Conservation (phyloP, 2,113 vertebrate species). For the Silurus asotus region DNA sequence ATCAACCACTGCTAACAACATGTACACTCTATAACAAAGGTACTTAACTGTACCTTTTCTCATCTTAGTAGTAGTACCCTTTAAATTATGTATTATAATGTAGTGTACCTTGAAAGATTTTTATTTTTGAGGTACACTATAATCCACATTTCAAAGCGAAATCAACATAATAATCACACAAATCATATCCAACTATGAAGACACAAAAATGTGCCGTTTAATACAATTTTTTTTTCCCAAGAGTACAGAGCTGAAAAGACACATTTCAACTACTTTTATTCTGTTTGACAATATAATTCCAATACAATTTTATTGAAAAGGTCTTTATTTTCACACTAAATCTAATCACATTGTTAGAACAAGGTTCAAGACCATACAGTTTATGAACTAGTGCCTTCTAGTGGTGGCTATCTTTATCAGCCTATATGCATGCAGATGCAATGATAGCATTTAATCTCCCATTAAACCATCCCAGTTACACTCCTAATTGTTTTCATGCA, state of each 20-base stretch:
- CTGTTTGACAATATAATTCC: not conserved
- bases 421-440: constrained; percentile 1
- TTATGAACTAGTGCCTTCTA: constrained; percentile 28
- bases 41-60: not conserved
- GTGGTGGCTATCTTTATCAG: constrained; percentile 1
- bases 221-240: not conserved
- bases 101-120: not conserved
- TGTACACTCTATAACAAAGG: not conserved
- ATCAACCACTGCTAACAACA: not conserved
- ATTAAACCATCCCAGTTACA: not conserved
- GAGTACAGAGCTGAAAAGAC: not conserved
- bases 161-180: not conserved
- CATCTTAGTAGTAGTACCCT: not conserved
- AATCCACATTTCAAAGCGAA: not conserved
- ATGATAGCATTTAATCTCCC: not conserved
- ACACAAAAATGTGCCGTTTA: not conserved
- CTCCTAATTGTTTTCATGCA: not conserved
- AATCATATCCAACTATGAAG: not conserved
- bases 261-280: not conserved
- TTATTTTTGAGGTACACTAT: not conserved
- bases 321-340: not conserved
- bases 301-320: not conserved
- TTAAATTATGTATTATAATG: not conserved
- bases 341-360: not conserved
- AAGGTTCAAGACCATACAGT: not conserved